A percentile compares a stretch with the other conserved stretches of the same genome.
Conservation (phyloP, 2,113 vertebrate genomes). For the Diadophis punctatus region DNA sequence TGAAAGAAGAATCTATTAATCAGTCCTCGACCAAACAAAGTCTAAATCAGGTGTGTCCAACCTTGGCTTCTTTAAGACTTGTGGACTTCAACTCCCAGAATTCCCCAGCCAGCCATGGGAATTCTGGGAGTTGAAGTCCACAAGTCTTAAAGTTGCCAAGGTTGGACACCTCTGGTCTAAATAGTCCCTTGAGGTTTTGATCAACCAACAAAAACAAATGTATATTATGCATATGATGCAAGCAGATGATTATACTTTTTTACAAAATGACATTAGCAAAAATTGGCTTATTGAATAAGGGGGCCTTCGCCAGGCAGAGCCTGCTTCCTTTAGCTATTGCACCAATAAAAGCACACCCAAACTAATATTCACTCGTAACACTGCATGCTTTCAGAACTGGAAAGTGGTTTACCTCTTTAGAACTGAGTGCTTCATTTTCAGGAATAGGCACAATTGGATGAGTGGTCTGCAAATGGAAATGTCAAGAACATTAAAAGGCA, state of each 20-base stretch:
- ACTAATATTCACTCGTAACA: neutral
- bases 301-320: neutral
- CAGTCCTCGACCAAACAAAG: neutral
- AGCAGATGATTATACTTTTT: neutral
- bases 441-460: conserved; percentile 74
- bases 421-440: conserved; percentile 71
- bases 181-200: neutral
- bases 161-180: neutral
- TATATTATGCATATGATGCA: neutral
- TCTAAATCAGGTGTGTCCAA: neutral
- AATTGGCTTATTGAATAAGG: neutral
- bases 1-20: neutral
- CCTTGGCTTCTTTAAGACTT: neutral
- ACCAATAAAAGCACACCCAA: conserved; percentile 23
- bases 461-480: conserved; percentile 58
- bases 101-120: neutral
- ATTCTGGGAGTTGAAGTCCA: neutral
- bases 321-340: neutral
- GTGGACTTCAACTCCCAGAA: neutral
- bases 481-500: conserved; percentile 19
- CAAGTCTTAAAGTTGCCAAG: neutral
- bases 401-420: conserved; percentile 67
- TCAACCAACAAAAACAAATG: neutral
- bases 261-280: neutral
- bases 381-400: conserved; percentile 2